phyloP scores from a whole-genome alignment of 2,888 invertebrate genomes.

The Tuberolachnus salignus region DNA sequence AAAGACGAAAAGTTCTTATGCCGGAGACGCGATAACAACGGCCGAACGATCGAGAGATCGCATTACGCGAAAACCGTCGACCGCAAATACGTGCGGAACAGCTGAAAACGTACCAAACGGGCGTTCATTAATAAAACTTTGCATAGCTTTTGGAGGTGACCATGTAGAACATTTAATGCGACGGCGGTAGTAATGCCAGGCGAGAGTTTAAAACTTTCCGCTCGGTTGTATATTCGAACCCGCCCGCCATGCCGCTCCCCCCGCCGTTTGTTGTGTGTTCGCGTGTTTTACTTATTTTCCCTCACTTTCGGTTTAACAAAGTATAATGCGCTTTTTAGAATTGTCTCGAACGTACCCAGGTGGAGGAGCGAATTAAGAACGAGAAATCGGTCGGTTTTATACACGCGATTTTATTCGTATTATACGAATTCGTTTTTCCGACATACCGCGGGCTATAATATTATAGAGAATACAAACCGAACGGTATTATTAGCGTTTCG shows the following conservation, averaged over 20 bases:
- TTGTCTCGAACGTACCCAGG: not conserved
- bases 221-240: conserved; percentile 23
- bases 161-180: conserved; percentile 46
- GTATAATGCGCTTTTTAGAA: not conserved
- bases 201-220: conserved; percentile 24
- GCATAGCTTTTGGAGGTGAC: conserved; percentile 39
- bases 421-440: no score
- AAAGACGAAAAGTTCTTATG: conserved; percentile 5
- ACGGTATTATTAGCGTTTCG: no score
- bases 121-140: conserved; percentile 46
- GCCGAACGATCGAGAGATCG: conserved; percentile 44
- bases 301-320: not conserved
- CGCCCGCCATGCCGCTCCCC: no score
- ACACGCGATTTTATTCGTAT: no score
- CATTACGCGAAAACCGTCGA: conserved; percentile 38
- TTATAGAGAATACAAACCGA: no score
- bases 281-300: not conserved
- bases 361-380: no score
- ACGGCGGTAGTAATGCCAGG: conserved; percentile 10
- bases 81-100: conserved; percentile 17
- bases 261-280: no score
- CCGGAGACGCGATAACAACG: conserved; percentile 37
- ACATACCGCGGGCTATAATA: no score
- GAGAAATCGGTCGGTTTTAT: no score
- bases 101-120: conserved; percentile 23